Evolutionary conservation across 2,888 invertebrate genomes (phyloP).

Genomic region (Xestia rhomboidea): DNA sequence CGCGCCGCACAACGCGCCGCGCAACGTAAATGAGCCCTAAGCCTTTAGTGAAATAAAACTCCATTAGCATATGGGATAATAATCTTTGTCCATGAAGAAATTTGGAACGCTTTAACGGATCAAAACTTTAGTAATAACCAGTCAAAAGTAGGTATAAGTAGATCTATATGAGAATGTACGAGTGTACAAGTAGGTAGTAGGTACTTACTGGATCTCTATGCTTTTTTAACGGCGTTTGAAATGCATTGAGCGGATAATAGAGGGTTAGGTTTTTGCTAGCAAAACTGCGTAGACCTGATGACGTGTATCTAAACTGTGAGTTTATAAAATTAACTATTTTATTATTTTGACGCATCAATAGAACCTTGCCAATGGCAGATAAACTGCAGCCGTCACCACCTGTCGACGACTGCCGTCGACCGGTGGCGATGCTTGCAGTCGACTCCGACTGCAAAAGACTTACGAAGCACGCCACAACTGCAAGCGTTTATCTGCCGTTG

Average conservation of each 20-base stretch:
- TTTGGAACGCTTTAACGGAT: slow-evolving; percentile 28
- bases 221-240: neutral
- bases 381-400: too few species aligned
- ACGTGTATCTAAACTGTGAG: too few species aligned
- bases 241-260: neutral
- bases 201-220: neutral
- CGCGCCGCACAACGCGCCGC: too few species aligned
- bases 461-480: too few species aligned
- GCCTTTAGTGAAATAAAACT: slow-evolving; percentile 36
- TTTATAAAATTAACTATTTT: neutral
- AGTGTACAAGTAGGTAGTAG: neutral
- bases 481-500: too few species aligned
- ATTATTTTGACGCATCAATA: neutral
- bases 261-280: neutral
- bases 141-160: neutral
- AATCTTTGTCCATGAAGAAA: slow-evolving; percentile 23
- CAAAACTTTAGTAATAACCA: slow-evolving; percentile 36
- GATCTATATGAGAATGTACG: neutral
- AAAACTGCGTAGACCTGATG: neutral
- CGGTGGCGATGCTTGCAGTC: too few species aligned
- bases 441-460: too few species aligned
- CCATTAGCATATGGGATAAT: slow-evolving; percentile 43
- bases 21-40: too few species aligned
- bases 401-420: too few species aligned
- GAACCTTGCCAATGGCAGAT: neutral